A percentile compares a stretch with the other conserved stretches of the same genome.
Evolutionary conservation across 2,888 invertebrate genomes (phyloP).

Genomic region (Drosophila macrothrix): DNA sequence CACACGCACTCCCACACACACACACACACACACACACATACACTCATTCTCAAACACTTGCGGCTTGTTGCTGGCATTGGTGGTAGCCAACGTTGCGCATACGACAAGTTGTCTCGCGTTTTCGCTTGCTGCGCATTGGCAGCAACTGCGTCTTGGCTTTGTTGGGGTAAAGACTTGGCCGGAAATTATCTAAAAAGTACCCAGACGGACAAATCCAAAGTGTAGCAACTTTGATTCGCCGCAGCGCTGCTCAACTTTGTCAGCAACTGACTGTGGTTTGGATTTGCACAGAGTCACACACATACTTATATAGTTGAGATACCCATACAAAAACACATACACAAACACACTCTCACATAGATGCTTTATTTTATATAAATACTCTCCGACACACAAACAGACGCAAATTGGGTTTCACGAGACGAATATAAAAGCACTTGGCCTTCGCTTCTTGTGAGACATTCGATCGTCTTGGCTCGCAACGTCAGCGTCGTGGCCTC

Average conservation of each 20-base stretch:
- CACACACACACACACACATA: conserved; percentile 30
- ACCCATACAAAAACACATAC: conserved; percentile 8
- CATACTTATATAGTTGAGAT: conserved; percentile 67
- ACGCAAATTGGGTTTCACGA: conserved; percentile 49
- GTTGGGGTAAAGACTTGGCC: conserved; percentile 71
- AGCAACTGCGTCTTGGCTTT: conserved; percentile 57
- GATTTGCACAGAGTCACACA: conserved; percentile 20
- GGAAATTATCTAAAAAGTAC: conserved; percentile 70
- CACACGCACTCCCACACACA: conserved; percentile 31
- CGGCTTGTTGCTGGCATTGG: conserved; percentile 76
- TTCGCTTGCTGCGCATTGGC: conserved; percentile 70
- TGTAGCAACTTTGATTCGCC: conserved; percentile 71
- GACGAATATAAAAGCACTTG: conserved; percentile 82
- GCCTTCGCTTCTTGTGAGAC: conserved; percentile 83
- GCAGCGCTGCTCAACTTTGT: conserved; percentile 69
- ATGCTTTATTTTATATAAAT: conserved; percentile 48
- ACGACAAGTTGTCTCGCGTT: conserved; percentile 65
- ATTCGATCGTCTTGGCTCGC: conserved; percentile 80
- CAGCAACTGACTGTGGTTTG: conserved; percentile 58
- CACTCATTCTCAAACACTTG: conserved; percentile 25
- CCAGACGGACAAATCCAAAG: conserved; percentile 23
- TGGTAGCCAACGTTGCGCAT: conserved; percentile 68
- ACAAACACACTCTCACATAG: conserved; percentile 17
- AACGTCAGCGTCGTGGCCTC: conserved; percentile 60
- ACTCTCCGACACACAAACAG: conserved; percentile 37